Conservation (phyloP, 2,888 invertebrate genomes). For the Folsomia candida region DNA sequence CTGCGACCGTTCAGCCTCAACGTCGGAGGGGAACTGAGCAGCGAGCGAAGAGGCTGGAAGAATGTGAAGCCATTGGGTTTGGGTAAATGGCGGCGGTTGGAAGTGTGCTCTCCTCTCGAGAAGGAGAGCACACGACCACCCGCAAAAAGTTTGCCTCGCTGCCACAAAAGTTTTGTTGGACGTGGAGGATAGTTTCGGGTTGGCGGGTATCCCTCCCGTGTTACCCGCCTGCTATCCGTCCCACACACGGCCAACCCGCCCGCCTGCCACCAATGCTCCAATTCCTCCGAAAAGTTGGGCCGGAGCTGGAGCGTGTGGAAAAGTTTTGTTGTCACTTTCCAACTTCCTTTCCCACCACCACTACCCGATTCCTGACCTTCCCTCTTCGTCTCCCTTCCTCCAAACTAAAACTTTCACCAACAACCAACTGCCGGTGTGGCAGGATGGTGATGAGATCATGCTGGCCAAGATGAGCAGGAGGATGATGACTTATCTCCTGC, state of each 20-base stretch:
- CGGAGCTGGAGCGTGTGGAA: not conserved
- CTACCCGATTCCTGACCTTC: not conserved
- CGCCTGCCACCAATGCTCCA: not conserved
- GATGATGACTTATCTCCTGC: too few relatives aligned
- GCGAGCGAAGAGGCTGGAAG: conserved; percentile 9
- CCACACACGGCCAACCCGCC: not conserved
- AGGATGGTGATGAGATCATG: too few relatives aligned
- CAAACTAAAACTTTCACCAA: not conserved
- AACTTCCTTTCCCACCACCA: not conserved
- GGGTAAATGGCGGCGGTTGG: conserved; percentile 4
- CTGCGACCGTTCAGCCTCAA: not conserved
- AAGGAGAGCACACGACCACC: not conserved
- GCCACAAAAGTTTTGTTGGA: not conserved
- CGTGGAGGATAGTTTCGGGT: not conserved
- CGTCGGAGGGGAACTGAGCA: not conserved
- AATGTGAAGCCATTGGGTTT: conserved; percentile 13
- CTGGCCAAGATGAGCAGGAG: too few relatives aligned
- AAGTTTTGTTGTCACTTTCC: conserved; percentile 7
- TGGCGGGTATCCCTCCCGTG: too few relatives aligned
- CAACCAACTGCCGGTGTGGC: not conserved
- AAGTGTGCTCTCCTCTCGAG: not conserved
- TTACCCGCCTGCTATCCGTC: not conserved
- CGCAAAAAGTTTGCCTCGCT: not conserved
- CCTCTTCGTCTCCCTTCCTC: not conserved
- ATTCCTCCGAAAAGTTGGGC: not conserved